A percentile compares a stretch with the other conserved stretches of the same genome.
These are phyloP conservation scores for Monoplex corrugatus DNA, from an alignment of 2,888 invertebrate species.

Conservation along the genomic window DNA sequence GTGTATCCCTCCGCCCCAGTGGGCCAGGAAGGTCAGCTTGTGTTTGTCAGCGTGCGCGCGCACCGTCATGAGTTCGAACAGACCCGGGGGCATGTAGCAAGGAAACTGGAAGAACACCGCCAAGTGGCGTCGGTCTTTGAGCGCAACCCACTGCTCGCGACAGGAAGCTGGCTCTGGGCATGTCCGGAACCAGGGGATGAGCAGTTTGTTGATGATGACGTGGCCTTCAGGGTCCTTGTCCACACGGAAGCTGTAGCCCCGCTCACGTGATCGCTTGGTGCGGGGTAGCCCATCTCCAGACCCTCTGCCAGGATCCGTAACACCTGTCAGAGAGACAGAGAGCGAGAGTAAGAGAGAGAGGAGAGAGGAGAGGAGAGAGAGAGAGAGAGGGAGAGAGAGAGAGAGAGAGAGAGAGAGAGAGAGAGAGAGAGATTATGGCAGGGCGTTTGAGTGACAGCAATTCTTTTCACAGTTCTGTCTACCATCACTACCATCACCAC, in stretches of 20 bases:
- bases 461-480: no score
- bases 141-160: constrained; percentile 62
- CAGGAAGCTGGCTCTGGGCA: constrained; percentile 67
- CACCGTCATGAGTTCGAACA: constrained; percentile 75
- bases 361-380: constrained; percentile 8
- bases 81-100: constrained; percentile 76
- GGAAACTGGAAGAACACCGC: constrained; percentile 74
- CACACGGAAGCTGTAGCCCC: constrained; percentile 35
- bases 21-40: constrained; percentile 68
- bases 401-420: constrained; percentile 7
- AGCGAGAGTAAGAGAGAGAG: not conserved
- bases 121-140: constrained; percentile 62
- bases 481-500: no score
- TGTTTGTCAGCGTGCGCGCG: constrained; percentile 66
- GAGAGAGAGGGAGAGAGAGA: constrained; percentile 18
- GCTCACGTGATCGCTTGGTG: constrained; percentile 60
- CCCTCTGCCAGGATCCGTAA: constrained; percentile 67
- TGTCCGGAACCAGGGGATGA: constrained; percentile 75
- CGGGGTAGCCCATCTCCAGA: constrained; percentile 76
- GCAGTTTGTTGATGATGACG: constrained; percentile 63
- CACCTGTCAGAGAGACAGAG: constrained; percentile 49
- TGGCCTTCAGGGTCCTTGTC: constrained; percentile 59
- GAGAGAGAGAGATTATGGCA: not conserved
- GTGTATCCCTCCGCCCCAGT: constrained; percentile 77
- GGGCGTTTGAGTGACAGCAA: no score